Evolutionary conservation across 2,888 invertebrate genomes (phyloP).

Genomic region (Drosophila gaucha): DNA sequence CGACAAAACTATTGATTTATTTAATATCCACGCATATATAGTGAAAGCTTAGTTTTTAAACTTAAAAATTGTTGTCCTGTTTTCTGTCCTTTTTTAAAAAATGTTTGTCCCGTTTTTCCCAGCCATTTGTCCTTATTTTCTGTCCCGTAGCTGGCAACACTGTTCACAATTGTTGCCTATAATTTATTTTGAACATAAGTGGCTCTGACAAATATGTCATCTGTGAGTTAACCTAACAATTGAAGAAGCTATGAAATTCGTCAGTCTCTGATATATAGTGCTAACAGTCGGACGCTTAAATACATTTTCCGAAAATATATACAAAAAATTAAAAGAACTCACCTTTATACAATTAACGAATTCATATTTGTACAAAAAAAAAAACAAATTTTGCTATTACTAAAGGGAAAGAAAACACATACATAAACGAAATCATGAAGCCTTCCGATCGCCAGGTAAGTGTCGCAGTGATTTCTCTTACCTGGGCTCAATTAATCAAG

Average conservation of each 20-base stretch:
- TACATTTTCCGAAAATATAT: not conserved
- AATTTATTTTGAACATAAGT: not conserved
- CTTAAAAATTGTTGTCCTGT: too few relatives aligned
- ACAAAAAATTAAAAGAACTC: not conserved
- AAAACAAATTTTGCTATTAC: not conserved
- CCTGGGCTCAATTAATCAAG: not conserved
- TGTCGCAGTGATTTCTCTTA: not conserved
- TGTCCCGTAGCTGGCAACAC: too few relatives aligned
- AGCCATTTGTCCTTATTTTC: too few relatives aligned
- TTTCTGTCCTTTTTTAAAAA: too few relatives aligned
- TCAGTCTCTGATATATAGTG: not conserved
- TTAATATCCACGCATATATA: too few relatives aligned
- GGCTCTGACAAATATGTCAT: not conserved
- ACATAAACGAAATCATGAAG: not conserved
- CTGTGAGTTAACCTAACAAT: not conserved
- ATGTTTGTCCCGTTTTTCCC: too few relatives aligned
- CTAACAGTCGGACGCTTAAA: not conserved
- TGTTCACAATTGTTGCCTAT: not conserved
- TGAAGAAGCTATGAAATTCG: not conserved
- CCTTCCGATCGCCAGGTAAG: not conserved
- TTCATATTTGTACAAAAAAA: not conserved
- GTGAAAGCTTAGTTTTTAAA: too few relatives aligned
- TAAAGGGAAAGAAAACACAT: not conserved
- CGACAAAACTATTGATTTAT: too few relatives aligned
- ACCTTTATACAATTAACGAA: not conserved